phyloP scores from a whole-genome alignment of 2,797 vertebrate species.

The Ptychadena robeensis region DNA sequence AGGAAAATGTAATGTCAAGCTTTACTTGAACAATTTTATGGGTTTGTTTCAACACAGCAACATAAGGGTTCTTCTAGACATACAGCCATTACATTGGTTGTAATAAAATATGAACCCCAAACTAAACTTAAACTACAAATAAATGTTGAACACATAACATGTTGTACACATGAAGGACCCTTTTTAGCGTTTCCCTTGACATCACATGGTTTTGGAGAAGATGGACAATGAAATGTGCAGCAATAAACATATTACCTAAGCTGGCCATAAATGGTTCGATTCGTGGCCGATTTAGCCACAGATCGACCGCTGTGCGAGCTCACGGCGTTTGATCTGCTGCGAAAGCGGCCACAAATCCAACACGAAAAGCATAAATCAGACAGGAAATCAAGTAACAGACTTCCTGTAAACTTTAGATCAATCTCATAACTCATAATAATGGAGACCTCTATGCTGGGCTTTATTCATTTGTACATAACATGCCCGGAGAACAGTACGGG shows the following conservation, averaged over 20 bases:
- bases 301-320: too few species aligned
- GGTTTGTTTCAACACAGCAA: conserved; percentile 19
- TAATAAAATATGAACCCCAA: conserved; percentile 39
- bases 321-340: too few species aligned
- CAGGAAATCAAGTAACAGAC: too few species aligned
- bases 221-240: conserved; percentile 15
- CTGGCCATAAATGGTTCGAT: too few species aligned
- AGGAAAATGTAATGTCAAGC: conserved; percentile 1
- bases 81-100: conserved; percentile 34
- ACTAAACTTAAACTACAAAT: conserved; percentile 24
- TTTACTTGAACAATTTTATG: conserved; percentile 34
- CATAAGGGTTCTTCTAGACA: conserved; percentile 16
- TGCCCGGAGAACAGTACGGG: too few species aligned
- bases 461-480: too few species aligned
- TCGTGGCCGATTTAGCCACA: too few species aligned
- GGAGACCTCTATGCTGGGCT: too few species aligned
- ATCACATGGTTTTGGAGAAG: conserved; percentile 9
- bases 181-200: conserved; percentile 13
- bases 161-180: conserved; percentile 14
- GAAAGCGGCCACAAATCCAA: too few species aligned
- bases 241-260: not conserved
- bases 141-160: conserved; percentile 24
- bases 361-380: too few species aligned
- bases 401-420: too few species aligned
- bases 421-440: too few species aligned